Evolutionary conservation across 2,888 invertebrate genomes (phyloP), one percentile per base, ranked within the genome.

Genomic region (Campoplex nolae): DNA sequence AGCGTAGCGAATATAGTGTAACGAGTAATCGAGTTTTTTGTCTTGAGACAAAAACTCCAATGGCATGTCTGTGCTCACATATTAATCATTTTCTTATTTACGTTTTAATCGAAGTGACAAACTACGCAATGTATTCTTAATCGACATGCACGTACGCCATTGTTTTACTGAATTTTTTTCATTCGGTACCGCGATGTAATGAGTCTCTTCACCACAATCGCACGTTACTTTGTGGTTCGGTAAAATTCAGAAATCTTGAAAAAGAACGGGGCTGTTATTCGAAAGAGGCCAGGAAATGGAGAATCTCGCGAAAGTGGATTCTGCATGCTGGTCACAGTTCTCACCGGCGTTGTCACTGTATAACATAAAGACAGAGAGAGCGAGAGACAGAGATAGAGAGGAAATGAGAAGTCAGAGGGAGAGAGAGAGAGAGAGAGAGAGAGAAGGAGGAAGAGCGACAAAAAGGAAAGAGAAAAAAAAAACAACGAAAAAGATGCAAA

Each of bases 401-500:
- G 6, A 6, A 38, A 3, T 6, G 38, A 38, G 38, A 6, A 38
- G 38, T 38, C 38, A 23, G 23, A 23, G 42, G 9, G 42, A 8
- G 9, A 0, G 7, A 32, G 16, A 62, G 62, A 62, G 65, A 18
- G n/a, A n/a, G 42, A 8, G 9, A 0, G 7, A 32, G 16, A 62
- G 62, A 62, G 65, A 18, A 65, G 32, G 18, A 11, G 23, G 28
- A 16, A 54, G n/a, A 13, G 23, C 7, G 56, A 38, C n/a, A 48
- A 77, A 23, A 45, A 16, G 16, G 67, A 51, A 54, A 76, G 67
- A 83, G 83, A n/a, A 45, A 23, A 23, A 23, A 23, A 0, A 23
- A 23, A 23, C 23, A 23, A 23, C 23, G 23, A 79, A 82, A 82
- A 79, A 83, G 74, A 84, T 86, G 80, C 84, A 84, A 84, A 87